A percentile compares a stretch with the other conserved stretches of the same genome.
Conservation (phyloP, 1,140 invertebrate genomes). For the Temnothorax nylanderi region DNA sequence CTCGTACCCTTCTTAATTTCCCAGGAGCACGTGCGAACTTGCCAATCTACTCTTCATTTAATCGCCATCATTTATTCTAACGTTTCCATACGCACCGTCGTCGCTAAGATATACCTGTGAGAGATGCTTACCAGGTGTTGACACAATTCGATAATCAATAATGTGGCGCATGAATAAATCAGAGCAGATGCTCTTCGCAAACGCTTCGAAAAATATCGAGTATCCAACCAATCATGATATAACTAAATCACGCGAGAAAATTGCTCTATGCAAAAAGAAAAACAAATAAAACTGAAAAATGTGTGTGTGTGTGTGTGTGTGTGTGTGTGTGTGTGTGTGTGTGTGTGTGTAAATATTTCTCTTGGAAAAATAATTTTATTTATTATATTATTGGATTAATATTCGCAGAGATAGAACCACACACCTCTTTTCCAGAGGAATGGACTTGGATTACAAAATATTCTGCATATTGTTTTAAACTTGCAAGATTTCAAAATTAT, state of each 20-base stretch:
- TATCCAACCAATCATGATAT: not conserved
- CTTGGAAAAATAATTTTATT: not conserved
- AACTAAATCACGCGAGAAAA: not conserved
- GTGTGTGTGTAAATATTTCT: not conserved
- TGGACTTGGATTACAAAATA: not conserved
- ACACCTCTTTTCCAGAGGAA: not conserved
- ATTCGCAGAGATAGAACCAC: not conserved
- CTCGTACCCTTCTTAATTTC: conserved; percentile 29
- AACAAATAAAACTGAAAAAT: not conserved
- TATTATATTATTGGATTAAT: not conserved
- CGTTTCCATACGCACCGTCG: conserved; percentile 1
- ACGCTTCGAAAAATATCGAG: not conserved
- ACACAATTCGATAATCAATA: conserved; percentile 54
- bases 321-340: not conserved
- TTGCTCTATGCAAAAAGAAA: not conserved
- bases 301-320: not conserved
- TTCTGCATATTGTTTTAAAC: not conserved
- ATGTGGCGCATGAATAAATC: conserved; percentile 14
- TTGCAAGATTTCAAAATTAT: not conserved
- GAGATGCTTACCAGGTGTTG: conserved; percentile 16
- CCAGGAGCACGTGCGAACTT: not conserved
- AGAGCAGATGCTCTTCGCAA: not conserved
- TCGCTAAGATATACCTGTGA: not conserved
- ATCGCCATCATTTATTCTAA: conserved; percentile 5
- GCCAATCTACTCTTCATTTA: conserved; percentile 23